A percentile compares a stretch with the other conserved stretches of the same genome.
These are phyloP conservation scores for Sebastiscus albofasciatus DNA, from an alignment of 2,797 vertebrate species.

Conservation along the genomic window DNA sequence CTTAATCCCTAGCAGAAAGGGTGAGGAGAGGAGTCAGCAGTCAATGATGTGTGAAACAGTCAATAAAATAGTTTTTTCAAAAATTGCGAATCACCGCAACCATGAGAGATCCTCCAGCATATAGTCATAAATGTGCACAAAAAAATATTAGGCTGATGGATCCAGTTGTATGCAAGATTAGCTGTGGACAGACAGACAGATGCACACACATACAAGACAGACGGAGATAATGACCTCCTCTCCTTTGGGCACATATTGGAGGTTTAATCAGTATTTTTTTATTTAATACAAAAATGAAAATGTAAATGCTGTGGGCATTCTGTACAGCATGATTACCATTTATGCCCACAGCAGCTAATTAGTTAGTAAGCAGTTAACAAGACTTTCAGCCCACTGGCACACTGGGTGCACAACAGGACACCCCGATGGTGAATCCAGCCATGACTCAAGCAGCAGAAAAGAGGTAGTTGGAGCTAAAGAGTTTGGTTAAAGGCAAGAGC, in stretches of 20 bases:
- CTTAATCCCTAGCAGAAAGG: too few relatives aligned
- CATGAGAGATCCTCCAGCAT: too few relatives aligned
- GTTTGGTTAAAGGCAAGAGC: conserved; percentile 1
- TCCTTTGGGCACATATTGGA: neutral
- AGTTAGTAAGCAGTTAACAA: neutral
- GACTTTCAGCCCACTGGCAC: neutral
- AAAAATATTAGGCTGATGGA: too few relatives aligned
- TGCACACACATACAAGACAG: too few relatives aligned
- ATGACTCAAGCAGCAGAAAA: neutral
- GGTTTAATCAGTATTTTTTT: neutral
- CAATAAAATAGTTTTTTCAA: too few relatives aligned
- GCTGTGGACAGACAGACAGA: too few relatives aligned
- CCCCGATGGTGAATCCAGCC: neutral
- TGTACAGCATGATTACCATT: neutral
- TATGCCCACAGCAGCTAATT: neutral
- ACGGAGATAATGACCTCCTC: neutral
- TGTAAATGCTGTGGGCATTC: neutral
- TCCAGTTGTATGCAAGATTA: too few relatives aligned
- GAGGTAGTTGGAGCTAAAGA: neutral
- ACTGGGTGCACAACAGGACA: neutral
- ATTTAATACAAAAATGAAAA: neutral
- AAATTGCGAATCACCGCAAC: too few relatives aligned
- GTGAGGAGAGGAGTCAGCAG: too few relatives aligned
- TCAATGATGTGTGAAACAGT: too few relatives aligned
- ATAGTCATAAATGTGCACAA: too few relatives aligned